Conservation (phyloP, 35 echinoderm and acorn worm genomes). For the Diadema setosum region DNA sequence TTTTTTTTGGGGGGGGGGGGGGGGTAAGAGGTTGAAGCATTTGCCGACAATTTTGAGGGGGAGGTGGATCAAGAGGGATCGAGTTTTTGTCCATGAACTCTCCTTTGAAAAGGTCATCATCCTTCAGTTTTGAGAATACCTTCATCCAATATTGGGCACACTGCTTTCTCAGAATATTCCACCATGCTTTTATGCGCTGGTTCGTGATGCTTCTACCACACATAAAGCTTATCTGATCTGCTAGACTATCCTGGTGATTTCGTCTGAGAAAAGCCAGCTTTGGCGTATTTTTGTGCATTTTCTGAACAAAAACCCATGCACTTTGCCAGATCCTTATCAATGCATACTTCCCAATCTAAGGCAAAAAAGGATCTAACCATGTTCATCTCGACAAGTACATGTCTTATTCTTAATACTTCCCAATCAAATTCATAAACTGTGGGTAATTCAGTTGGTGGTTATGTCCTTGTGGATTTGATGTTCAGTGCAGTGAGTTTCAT, state of each 20-base stretch:
- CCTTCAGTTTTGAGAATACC: conserved; percentile 46
- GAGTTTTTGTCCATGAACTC: conserved; percentile 58
- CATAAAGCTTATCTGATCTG: conserved; percentile 49
- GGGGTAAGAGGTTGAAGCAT: too few relatives aligned
- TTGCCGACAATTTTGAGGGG: too few relatives aligned
- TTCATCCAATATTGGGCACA: conserved; percentile 73
- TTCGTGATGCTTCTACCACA: conserved; percentile 64
- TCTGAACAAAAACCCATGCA: conserved; percentile 30
- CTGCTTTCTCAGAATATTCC: conserved; percentile 67
- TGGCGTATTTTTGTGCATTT: conserved; percentile 41
- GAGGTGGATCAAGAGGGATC: too few relatives aligned
- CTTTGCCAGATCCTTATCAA: conserved; percentile 23
- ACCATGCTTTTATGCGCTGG: conserved; percentile 68
- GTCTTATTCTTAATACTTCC: conserved; percentile 33
- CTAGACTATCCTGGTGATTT: conserved; percentile 42
- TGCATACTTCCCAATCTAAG: conserved; percentile 40
- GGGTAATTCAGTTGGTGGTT: background rate
- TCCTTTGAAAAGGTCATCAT: conserved; percentile 43
- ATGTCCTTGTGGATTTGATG: background rate
- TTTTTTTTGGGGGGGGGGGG: too few relatives aligned
- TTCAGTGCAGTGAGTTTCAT: background rate
- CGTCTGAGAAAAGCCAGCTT: conserved; percentile 18
- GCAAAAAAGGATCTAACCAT: conserved; percentile 50
- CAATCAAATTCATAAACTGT: conserved; percentile 37
- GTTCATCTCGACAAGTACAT: conserved; percentile 34